These are phyloP conservation scores for Anableps anableps DNA, from an alignment of 2,797 vertebrate genomes.

Conservation along the genomic window DNA sequence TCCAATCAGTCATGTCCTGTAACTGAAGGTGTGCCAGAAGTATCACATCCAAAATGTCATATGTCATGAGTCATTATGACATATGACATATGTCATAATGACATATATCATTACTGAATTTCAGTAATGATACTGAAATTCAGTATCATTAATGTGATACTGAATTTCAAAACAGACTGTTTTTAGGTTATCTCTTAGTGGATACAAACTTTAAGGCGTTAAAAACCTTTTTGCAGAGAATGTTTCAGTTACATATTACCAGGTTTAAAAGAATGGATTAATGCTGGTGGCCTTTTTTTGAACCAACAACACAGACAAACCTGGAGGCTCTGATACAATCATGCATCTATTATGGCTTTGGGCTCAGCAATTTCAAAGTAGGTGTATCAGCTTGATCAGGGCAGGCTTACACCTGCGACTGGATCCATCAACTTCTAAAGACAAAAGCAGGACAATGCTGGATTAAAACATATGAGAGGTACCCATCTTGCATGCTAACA, in stretches of 20 bases:
- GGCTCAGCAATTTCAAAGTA: constrained; percentile 48
- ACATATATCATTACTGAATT: too few relatives aligned
- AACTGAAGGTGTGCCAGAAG: constrained; percentile 59
- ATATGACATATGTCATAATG: too few relatives aligned
- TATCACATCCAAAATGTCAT: constrained; percentile 43
- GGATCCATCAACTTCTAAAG: constrained; percentile 67
- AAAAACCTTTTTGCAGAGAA: constrained; percentile 38
- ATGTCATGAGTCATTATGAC: constrained; percentile 30
- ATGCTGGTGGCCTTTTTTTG: constrained; percentile 27
- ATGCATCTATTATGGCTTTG: constrained; percentile 35
- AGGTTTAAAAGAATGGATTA: constrained; percentile 35
- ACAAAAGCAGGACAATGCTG: constrained; percentile 65
- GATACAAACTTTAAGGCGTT: constrained; percentile 28
- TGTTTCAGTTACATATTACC: constrained; percentile 29
- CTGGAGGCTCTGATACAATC: constrained; percentile 66
- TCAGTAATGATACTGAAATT: too few relatives aligned
- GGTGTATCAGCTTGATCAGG: constrained; percentile 33
- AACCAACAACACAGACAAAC: constrained; percentile 47
- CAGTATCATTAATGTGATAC: constrained; percentile 26
- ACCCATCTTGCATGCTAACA: constrained; percentile 71
- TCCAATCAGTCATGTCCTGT: constrained; percentile 35
- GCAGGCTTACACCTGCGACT: constrained; percentile 40
- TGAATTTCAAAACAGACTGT: constrained; percentile 28
- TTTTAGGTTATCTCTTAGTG: constrained; percentile 3
- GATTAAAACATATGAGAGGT: constrained; percentile 55